Evolutionary conservation across 2,113 vertebrate species (phyloP).

Genomic region (Microcebus jonahi): DNA sequence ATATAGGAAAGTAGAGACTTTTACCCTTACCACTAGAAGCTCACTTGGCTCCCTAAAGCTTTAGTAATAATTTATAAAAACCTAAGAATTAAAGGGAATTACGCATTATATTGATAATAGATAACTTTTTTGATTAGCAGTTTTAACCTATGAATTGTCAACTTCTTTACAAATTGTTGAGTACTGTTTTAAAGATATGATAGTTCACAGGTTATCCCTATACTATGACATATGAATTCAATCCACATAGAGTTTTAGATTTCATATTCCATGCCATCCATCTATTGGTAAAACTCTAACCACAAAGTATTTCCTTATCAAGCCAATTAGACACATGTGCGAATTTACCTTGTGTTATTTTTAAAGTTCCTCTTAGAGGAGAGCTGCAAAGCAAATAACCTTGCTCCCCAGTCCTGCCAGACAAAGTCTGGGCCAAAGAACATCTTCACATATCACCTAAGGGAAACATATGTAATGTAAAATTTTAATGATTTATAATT

Average conservation of each 20-base stretch:
- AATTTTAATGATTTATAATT: background rate
- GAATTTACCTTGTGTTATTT: background rate
- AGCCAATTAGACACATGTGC: background rate
- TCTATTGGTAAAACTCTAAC: slow-evolving; percentile 49
- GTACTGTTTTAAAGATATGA: slow-evolving; percentile 9
- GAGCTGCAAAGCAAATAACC: slow-evolving; percentile 1
- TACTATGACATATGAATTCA: background rate
- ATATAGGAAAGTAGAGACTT: slow-evolving; percentile 20
- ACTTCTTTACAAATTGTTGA: slow-evolving; percentile 50
- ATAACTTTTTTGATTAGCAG: background rate
- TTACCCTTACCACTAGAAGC: background rate
- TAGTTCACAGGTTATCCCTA: background rate
- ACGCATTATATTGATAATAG: slow-evolving; percentile 8
- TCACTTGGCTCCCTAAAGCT: background rate
- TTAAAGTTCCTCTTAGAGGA: background rate
- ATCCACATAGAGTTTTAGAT: background rate
- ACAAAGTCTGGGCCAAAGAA: background rate
- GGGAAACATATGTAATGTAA: background rate
- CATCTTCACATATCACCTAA: background rate
- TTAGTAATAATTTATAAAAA: slow-evolving; percentile 31
- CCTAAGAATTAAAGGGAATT: background rate
- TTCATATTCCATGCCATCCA: background rate
- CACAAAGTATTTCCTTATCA: slow-evolving; percentile 37
- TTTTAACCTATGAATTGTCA: slow-evolving; percentile 38
- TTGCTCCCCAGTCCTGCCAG: background rate